phyloP scores from a whole-genome alignment of 2,113 vertebrate species.

The Odocoileus hemionus region DNA sequence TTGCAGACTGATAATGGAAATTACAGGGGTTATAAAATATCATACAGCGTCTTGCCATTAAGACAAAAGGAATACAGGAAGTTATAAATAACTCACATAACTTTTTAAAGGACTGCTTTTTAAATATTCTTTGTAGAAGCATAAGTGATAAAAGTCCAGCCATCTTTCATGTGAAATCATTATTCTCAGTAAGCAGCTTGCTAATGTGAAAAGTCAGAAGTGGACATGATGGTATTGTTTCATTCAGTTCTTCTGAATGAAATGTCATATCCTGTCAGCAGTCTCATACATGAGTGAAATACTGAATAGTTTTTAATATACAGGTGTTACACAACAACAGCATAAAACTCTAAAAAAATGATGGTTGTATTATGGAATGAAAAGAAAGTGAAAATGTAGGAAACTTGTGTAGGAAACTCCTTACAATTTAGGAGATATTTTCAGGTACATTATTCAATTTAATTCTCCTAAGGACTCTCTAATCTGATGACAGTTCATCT shows the following conservation, averaged over 20 bases:
- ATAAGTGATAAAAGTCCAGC: slow-evolving; percentile 44
- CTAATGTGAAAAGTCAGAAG: slow-evolving; percentile 37
- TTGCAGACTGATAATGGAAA: slow-evolving; percentile 64
- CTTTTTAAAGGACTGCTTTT: slow-evolving; percentile 40
- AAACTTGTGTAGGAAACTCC: neutral
- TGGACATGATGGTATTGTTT: neutral
- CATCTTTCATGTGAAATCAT: slow-evolving; percentile 40
- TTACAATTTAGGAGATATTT: neutral
- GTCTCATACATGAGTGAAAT: slow-evolving; percentile 29
- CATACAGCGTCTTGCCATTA: slow-evolving; percentile 55
- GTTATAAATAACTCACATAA: slow-evolving; percentile 64
- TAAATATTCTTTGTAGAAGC: slow-evolving; percentile 62
- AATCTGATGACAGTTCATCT: neutral
- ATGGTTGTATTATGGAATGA: neutral
- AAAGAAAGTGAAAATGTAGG: neutral
- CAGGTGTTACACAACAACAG: neutral
- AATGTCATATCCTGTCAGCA: neutral
- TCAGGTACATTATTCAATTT: neutral
- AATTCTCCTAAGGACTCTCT: neutral
- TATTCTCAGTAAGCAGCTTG: slow-evolving; percentile 35
- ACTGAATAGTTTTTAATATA: slow-evolving; percentile 24
- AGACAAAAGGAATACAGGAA: slow-evolving; percentile 51
- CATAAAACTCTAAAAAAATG: neutral
- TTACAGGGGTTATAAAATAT: slow-evolving; percentile 67
- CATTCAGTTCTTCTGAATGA: slow-evolving; percentile 38